A percentile compares a stretch with the other conserved stretches of the same genome.
phyloP scores from a whole-genome alignment of 2,113 vertebrate species.

The Numenius arquata region DNA sequence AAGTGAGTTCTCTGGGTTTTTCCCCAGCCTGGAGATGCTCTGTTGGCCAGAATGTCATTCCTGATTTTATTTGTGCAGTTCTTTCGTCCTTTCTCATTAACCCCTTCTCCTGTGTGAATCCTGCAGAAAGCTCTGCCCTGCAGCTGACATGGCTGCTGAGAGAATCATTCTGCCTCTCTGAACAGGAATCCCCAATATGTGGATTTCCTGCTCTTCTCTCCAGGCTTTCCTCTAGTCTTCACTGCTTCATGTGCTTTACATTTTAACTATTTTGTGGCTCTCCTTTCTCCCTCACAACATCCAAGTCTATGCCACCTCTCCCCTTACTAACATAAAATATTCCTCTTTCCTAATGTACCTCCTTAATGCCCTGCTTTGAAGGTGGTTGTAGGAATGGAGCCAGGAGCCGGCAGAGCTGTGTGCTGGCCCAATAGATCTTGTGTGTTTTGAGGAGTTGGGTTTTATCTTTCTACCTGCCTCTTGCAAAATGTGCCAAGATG shows the following conservation, averaged over 20 bases:
- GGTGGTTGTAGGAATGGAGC: neutral
- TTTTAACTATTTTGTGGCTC: neutral
- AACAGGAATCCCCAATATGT: neutral
- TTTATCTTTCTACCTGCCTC: neutral
- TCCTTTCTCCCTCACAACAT: neutral
- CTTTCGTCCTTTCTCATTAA: conserved; percentile 47
- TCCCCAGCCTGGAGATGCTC: conserved; percentile 51
- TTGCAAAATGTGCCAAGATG: neutral
- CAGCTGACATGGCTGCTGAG: neutral
- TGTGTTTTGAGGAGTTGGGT: neutral
- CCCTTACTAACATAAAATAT: neutral
- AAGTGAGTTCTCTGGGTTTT: conserved; percentile 40
- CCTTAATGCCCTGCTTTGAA: neutral
- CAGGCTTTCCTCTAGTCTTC: neutral
- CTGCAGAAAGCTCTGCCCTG: conserved; percentile 25
- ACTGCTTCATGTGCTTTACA: neutral
- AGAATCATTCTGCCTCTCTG: conserved; percentile 34
- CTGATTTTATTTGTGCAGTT: conserved; percentile 24
- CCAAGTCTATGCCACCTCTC: neutral
- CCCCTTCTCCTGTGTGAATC: neutral
- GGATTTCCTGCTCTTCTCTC: neutral
- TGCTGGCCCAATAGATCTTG: neutral
- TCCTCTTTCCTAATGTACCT: neutral
- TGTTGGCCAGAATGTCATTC: conserved; percentile 28
- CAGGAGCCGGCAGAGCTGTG: neutral